These are phyloP conservation scores for Tipula unca DNA, from an alignment of 2,888 invertebrate species.

Conservation along the genomic window DNA sequence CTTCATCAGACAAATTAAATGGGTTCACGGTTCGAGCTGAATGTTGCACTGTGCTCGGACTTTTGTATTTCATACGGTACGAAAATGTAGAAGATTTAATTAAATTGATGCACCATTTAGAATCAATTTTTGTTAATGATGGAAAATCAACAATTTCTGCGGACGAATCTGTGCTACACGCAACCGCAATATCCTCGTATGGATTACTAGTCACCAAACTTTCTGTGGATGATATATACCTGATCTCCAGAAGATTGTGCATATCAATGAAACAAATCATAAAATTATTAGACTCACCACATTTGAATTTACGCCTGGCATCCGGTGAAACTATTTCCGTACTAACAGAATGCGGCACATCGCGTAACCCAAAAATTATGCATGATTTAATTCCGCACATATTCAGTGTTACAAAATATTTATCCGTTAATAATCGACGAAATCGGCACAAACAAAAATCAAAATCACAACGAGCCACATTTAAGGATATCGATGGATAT, in stretches of 20 bases:
- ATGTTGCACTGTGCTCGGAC: conserved; percentile 76
- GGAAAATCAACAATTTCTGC: conserved; percentile 65
- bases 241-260: conserved; percentile 22
- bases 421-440: conserved; percentile 92
- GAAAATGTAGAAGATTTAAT: conserved; percentile 67
- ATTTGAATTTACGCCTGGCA: conserved; percentile 71
- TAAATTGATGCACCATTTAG: conserved; percentile 65
- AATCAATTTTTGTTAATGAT: conserved; percentile 62
- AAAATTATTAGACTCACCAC: conserved; percentile 66
- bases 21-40: conserved; percentile 68
- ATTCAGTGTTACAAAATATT: conserved; percentile 62
- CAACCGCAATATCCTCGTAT: conserved; percentile 85
- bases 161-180: conserved; percentile 67
- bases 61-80: conserved; percentile 74
- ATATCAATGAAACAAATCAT: conserved; percentile 48
- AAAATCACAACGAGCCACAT: conserved; percentile 87
- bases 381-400: conserved; percentile 51
- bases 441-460: conserved; percentile 90
- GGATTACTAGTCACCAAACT: conserved; percentile 78
- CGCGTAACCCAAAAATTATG: conserved; percentile 52
- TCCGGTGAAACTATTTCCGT: conserved; percentile 74
- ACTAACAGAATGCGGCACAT: conserved; percentile 63
- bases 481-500: conserved; percentile 82
- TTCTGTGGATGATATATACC: conserved; percentile 44
- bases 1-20: conserved; percentile 68